Evolutionary conservation across 2,888 invertebrate genomes (phyloP), one percentile per base, ranked within the genome.

Genomic region (Baccha elongata): DNA sequence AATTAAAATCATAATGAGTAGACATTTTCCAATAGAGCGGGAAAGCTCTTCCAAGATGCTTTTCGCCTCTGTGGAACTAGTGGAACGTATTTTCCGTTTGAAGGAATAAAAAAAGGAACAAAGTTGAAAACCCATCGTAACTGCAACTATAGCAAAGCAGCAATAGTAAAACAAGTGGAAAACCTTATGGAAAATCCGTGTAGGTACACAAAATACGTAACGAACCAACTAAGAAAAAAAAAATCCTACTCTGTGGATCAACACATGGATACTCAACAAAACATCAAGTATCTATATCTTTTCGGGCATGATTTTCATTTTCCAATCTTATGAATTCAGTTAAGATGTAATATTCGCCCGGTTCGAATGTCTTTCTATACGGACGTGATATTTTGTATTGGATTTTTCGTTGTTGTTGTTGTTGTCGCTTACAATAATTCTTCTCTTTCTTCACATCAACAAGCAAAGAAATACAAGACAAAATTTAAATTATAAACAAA

Each of bases 301-400:
- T 78, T 73, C 58, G 78, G 83, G 55, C 67, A 83, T 78, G 83
- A 83, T 60, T 83, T 83, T 83, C 68, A 68, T 58, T 83, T 60
- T 78, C 83, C 72, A 83, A 83, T 83, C 78, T 69, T 71, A 69
- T 69, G 85, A 72, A 73, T 87, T 89, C 88, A 89, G 89, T 89
- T 87, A 89, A 88, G 88, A 89, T 89, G 88, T 89, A 87, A 87
- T 87, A 87, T 89, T 89, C 87, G 87, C 87, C 87, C 88, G 88
- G 88, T 88, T 86, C 89, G 87, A 88, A 89, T 88, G 89, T 89
- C 87, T 88, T 85, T 86, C 86, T 86, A 85, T 87, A 87, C 88
- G 88, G 78, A 83, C 69, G 80, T 8, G 29, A 8, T 32, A 32
- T 8, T 32, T 32, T 68, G 71, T 26, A 58, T 40, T 29, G 60